Evolutionary conservation across 2,113 vertebrate genomes (phyloP).

Genomic region (Collichthys lucidus): DNA sequence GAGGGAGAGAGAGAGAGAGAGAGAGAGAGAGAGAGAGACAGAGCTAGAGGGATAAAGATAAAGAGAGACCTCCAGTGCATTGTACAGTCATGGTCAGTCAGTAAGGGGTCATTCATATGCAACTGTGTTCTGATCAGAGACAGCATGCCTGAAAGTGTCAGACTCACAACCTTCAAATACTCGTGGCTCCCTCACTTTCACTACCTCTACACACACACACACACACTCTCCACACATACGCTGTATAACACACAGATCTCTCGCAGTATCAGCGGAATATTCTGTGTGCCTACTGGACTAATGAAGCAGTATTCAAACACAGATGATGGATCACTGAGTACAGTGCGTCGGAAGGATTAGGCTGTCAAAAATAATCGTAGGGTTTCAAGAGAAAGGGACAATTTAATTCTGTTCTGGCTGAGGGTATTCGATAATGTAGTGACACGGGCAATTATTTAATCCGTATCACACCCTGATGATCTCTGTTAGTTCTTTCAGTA

Average conservation of each 20-base stretch:
- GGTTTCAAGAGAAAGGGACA: conserved; percentile 57
- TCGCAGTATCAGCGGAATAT: conserved; percentile 26
- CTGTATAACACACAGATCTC: neutral
- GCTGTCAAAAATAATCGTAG: conserved; percentile 67
- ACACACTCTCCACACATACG: neutral
- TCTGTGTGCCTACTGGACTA: conserved; percentile 47
- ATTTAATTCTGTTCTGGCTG: conserved; percentile 59
- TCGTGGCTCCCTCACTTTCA: conserved; percentile 38
- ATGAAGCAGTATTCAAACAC: conserved; percentile 69
- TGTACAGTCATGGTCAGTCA: conserved; percentile 64
- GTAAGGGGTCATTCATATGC: conserved; percentile 71
- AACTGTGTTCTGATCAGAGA: conserved; percentile 66
- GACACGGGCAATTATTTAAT: conserved; percentile 58
- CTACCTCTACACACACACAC: neutral
- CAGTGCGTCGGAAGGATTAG: conserved; percentile 55
- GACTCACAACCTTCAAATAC: conserved; percentile 68
- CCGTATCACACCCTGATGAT: conserved; percentile 28
- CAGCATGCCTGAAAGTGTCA: conserved; percentile 54
- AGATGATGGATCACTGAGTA: conserved; percentile 67
- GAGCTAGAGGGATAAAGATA: neutral
- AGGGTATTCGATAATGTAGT: conserved; percentile 44
- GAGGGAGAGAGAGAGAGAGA: no score
- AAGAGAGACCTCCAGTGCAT: conserved; percentile 44
- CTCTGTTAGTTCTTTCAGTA: conserved; percentile 44
- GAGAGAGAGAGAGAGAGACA: no score